phyloP scores from a whole-genome alignment of 2,797 vertebrate species.

The Sparidentex hasta region DNA sequence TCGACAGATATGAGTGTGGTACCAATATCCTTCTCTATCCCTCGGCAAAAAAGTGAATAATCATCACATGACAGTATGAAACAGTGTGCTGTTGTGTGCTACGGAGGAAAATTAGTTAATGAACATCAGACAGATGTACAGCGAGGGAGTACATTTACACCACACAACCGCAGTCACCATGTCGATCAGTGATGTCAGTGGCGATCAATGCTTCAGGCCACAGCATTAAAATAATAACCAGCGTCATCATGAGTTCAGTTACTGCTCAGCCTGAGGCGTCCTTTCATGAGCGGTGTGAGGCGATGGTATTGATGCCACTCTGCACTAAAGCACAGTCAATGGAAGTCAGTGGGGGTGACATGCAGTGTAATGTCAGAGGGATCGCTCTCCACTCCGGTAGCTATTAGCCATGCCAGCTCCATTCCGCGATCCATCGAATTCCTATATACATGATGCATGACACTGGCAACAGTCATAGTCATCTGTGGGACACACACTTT shows the following conservation, averaged over 20 bases:
- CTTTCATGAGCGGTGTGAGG: constrained; percentile 43
- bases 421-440: constrained; percentile 69
- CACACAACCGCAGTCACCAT: constrained; percentile 27
- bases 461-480: constrained; percentile 41
- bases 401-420: constrained; percentile 69
- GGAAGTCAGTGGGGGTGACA: constrained; percentile 69
- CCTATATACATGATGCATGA: constrained; percentile 66
- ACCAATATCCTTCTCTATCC: constrained; percentile 15
- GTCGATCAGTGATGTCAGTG: constrained; percentile 42
- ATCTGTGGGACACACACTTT: constrained; percentile 36
- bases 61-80: constrained; percentile 17
- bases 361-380: constrained; percentile 66
- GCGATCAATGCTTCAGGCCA: constrained; percentile 64
- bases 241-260: constrained; percentile 56
- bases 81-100: neutral
- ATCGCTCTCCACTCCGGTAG: constrained; percentile 66
- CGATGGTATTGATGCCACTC: constrained; percentile 64
- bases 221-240: constrained; percentile 52
- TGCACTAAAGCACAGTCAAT: constrained; percentile 68
- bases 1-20: neutral
- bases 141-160: constrained; percentile 26
- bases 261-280: constrained; percentile 48
- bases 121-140: constrained; percentile 41
- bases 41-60: constrained; percentile 11
- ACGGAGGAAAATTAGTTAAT: constrained; percentile 39